phyloP scores from a whole-genome alignment of 2,113 vertebrate species.

The Panthera uncia region DNA sequence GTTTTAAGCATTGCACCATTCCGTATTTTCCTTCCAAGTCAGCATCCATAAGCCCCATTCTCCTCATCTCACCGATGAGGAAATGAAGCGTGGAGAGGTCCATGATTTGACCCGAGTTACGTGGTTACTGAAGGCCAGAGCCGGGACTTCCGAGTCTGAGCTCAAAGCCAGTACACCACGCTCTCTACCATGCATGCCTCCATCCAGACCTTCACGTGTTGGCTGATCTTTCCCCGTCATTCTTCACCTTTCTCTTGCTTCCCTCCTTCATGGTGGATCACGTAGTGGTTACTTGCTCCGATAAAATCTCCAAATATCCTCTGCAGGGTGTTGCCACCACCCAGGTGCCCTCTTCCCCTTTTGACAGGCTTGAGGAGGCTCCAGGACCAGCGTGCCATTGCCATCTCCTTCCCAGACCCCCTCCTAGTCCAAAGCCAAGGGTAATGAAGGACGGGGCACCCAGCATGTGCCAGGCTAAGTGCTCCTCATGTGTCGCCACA shows the following conservation, averaged over 20 bases:
- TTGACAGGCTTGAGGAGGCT: background rate
- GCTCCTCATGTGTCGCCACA: rapidly evolving
- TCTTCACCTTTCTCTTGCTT: background rate
- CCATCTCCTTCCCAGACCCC: background rate
- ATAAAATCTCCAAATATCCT: background rate
- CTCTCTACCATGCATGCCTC: rapidly evolving
- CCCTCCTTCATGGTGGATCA: background rate
- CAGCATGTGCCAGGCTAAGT: rapidly evolving
- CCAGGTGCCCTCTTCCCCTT: background rate
- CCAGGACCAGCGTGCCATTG: background rate
- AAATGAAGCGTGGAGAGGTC: background rate
- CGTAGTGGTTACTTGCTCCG: background rate
- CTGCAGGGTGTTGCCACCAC: background rate
- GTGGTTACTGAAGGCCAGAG: background rate
- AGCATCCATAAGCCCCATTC: background rate
- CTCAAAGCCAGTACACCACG: background rate
- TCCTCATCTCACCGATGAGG: background rate
- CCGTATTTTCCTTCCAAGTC: background rate
- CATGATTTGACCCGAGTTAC: background rate
- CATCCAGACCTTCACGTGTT: background rate
- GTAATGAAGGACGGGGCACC: rapidly evolving
- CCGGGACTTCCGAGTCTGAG: background rate
- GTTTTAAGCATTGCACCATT: background rate
- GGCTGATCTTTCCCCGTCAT: background rate
- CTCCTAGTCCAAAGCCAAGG: background rate